Evolutionary conservation across 2,113 vertebrate species (phyloP), one percentile per base, ranked within the genome.

Genomic region (Anhinga anhinga): DNA sequence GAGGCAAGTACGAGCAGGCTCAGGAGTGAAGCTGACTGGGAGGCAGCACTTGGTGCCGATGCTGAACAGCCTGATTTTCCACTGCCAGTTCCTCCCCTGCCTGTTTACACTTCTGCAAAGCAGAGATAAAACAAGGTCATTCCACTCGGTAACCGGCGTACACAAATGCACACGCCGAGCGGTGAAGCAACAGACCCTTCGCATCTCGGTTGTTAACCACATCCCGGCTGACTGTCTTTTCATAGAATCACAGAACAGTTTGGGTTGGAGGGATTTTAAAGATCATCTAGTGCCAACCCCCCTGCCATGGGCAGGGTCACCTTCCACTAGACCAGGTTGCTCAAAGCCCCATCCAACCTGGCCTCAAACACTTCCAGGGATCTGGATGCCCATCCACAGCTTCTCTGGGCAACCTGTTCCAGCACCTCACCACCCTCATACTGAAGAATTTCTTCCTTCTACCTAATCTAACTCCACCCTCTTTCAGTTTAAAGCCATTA

Each of bases 111-210:
- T 50, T 53, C 38, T 88, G 74, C 74, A 49, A 7, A 66, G 50
- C 63, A 13, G 38, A 36, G 59, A 47, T n/a, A 11, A 56, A 29
- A 1, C 55, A 45, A 82, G 50, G 20, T 66, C 13, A 15, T 3
- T 40, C 17, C 70, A 2, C 34, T 7, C 0, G 1, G 21, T 11
- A 23, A 34, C 62, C 1, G 1, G 4, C 6, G 50, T 17, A 32
- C 38, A 9, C 0, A 2, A 30, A 13, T 0, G 13, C 63, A 44
- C 29, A 1, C 1, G 1, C 29, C 2, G 2, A 8, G 29, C 1
- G 8, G 12, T 1, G 36, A 67, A 58, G 50, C 66, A 32, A 21
- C 44, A 61, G 66, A 8, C 27, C 19, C 45, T 62, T 69, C 1
- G 0, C 26, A 0, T 15, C 58, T 14, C 30, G 5, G 38, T 8